Evolutionary conservation across 2,797 vertebrate genomes (phyloP).

Genomic region (Scarus forsteni): DNA sequence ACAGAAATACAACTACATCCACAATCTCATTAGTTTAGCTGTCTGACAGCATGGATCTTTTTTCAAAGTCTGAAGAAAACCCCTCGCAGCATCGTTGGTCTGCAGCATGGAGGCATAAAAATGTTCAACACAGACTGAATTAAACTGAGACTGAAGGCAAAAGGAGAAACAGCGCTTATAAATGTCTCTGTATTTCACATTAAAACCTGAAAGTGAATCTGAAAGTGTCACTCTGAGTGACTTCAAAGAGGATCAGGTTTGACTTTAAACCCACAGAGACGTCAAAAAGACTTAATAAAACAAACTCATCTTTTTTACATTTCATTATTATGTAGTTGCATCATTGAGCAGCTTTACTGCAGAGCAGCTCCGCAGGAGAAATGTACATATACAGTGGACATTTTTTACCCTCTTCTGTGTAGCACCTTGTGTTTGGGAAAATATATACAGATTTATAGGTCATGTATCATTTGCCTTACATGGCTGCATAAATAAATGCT

Average conservation of each 20-base stretch:
- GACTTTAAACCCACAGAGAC: constrained; percentile 5
- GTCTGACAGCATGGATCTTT: too few relatives aligned
- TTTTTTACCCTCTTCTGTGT: not conserved
- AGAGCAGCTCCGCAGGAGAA: not conserved
- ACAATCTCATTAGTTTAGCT: too few relatives aligned
- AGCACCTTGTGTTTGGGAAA: too few relatives aligned
- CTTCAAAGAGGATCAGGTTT: constrained; percentile 12
- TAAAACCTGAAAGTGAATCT: constrained; percentile 8
- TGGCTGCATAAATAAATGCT: too few relatives aligned
- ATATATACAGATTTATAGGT: too few relatives aligned
- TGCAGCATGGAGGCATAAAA: too few relatives aligned
- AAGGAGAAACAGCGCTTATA: not conserved
- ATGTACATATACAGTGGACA: not conserved
- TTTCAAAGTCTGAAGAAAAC: too few relatives aligned
- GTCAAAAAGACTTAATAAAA: constrained; percentile 17
- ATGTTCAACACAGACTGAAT: not conserved
- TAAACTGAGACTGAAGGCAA: not conserved
- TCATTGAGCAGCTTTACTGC: not conserved
- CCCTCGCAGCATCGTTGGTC: too few relatives aligned
- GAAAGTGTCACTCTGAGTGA: constrained; percentile 1
- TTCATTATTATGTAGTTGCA: not conserved
- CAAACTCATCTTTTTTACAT: constrained; percentile 16
- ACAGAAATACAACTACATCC: too few relatives aligned
- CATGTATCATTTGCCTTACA: too few relatives aligned
- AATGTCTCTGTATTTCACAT: not conserved